A percentile compares a stretch with the other conserved stretches of the same genome.
These are phyloP conservation scores for Ariolimax columbianus DNA, from an alignment of 2,888 invertebrate genomes.

Conservation along the genomic window DNA sequence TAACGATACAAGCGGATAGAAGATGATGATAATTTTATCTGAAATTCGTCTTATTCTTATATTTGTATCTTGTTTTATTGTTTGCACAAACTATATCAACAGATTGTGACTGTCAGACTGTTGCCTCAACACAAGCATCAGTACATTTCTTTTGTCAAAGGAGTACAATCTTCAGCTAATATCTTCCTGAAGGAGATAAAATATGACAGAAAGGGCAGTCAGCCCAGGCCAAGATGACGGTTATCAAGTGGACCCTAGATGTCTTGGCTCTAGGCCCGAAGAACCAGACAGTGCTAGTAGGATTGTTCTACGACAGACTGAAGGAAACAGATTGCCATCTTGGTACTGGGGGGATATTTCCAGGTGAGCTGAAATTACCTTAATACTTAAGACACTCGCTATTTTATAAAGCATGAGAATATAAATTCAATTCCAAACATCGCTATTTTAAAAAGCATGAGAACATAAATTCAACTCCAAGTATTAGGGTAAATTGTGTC, in stretches of 20 bases:
- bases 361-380: background rate
- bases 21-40: too few relatives aligned
- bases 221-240: background rate
- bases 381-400: too few relatives aligned
- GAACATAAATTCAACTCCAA: too few relatives aligned
- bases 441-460: too few relatives aligned
- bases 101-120: background rate
- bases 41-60: too few relatives aligned
- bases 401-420: too few relatives aligned
- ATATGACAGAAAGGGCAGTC: background rate
- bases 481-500: too few relatives aligned
- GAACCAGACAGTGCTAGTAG: background rate
- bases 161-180: background rate
- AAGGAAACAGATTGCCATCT: background rate
- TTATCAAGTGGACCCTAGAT: background rate
- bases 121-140: background rate
- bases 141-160: background rate
- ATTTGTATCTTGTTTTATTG: too few relatives aligned
- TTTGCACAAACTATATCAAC: too few relatives aligned
- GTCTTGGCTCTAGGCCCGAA: background rate
- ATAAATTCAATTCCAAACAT: too few relatives aligned
- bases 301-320: background rate
- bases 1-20: too few relatives aligned
- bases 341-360: constrained; percentile 47
- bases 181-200: background rate